Conservation (phyloP, 2,797 vertebrate genomes). For the Rhyacichthys aspro region DNA sequence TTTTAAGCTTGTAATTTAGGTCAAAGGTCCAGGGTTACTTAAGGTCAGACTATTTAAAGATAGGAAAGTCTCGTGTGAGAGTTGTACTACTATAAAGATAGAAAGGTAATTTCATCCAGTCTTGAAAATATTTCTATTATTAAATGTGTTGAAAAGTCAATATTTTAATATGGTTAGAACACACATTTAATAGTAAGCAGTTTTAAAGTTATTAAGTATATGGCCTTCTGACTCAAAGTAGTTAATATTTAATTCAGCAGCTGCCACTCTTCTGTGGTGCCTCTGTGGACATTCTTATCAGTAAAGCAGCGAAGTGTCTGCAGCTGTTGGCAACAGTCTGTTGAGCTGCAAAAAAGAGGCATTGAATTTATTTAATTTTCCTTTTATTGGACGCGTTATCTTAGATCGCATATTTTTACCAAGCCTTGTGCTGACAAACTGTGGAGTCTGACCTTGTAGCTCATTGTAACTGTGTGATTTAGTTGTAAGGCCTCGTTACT, state of each 20-base stretch:
- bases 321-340: constrained; percentile 1
- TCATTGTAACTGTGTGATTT: too few relatives aligned
- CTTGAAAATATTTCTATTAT: too few relatives aligned
- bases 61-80: constrained; percentile 6
- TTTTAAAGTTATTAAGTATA: too few relatives aligned
- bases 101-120: too few relatives aligned
- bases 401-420: too few relatives aligned
- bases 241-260: constrained; percentile 36
- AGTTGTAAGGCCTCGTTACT: too few relatives aligned
- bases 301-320: constrained; percentile 16
- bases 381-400: neutral
- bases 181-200: too few relatives aligned
- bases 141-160: too few relatives aligned
- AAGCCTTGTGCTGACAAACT: too few relatives aligned
- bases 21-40: constrained; percentile 45
- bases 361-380: neutral
- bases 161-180: too few relatives aligned
- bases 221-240: neutral
- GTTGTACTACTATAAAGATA: neutral
- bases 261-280: neutral
- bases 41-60: constrained; percentile 21
- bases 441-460: too few relatives aligned
- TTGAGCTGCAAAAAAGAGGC: constrained; percentile 4
- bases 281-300: constrained; percentile 21
- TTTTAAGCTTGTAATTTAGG: constrained; percentile 14